phyloP scores from a whole-genome alignment of 1,140 invertebrate species.

The Leptinotarsa texana region DNA sequence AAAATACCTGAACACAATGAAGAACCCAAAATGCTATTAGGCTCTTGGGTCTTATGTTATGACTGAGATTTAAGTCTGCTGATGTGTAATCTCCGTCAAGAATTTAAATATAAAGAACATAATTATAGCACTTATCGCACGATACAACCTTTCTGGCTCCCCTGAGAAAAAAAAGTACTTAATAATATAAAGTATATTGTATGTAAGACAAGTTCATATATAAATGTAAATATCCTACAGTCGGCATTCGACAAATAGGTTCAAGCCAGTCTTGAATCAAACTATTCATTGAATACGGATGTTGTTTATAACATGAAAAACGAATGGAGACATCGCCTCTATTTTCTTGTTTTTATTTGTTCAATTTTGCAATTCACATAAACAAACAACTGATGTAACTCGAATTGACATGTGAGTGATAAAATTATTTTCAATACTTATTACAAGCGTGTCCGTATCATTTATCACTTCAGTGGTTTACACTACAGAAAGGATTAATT shows the following conservation, averaged over 20 bases:
- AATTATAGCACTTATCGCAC: background rate
- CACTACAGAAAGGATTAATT: background rate
- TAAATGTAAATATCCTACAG: no score
- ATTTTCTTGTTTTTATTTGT: background rate
- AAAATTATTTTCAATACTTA: background rate
- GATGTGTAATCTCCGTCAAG: background rate
- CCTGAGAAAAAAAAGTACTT: no score
- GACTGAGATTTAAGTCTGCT: background rate
- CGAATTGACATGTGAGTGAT: background rate
- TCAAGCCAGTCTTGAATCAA: no score
- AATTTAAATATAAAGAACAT: background rate
- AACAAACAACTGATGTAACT: background rate
- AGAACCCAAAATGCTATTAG: background rate
- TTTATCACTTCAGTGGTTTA: background rate
- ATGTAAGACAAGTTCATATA: no score
- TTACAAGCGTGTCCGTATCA: background rate
- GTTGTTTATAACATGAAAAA: no score
- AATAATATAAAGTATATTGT: no score
- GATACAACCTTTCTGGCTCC: no score
- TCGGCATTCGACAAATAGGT: no score
- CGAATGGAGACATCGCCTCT: background rate
- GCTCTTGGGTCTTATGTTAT: background rate
- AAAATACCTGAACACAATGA: constrained; percentile 8
- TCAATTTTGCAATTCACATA: background rate
- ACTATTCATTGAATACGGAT: no score